Evolutionary conservation across 1,140 invertebrate genomes (phyloP).

Genomic region (Triops longicaudatus): DNA sequence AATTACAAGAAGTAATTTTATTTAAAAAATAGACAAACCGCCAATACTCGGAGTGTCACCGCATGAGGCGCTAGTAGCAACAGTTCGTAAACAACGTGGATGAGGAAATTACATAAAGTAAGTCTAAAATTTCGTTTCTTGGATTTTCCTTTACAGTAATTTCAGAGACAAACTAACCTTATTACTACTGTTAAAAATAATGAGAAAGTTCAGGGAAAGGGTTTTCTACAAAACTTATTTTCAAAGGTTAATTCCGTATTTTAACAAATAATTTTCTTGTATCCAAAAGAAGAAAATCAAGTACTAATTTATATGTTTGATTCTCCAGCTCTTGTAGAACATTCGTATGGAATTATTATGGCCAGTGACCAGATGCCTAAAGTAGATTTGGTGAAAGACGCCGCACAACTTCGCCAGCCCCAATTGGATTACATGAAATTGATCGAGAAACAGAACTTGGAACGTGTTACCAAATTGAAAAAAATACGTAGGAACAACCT

Average conservation of each 20-base stretch:
- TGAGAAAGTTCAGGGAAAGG: too few relatives aligned
- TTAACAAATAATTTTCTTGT: too few relatives aligned
- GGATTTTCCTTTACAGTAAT: too few relatives aligned
- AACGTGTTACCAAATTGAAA: slow-evolving; percentile 56
- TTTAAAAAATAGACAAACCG: too few relatives aligned
- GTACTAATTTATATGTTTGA: background rate
- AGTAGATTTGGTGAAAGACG: slow-evolving; percentile 43
- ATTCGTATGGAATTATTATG: slow-evolving; percentile 30
- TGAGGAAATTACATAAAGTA: too few relatives aligned
- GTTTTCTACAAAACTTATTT: too few relatives aligned
- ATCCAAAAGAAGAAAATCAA: background rate
- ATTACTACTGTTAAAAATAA: too few relatives aligned
- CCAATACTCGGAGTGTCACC: too few relatives aligned
- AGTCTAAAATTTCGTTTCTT: too few relatives aligned
- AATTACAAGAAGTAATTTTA: too few relatives aligned
- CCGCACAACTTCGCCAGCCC: slow-evolving; percentile 48
- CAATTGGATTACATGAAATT: slow-evolving; percentile 67
- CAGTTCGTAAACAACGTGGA: background rate
- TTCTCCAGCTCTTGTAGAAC: background rate
- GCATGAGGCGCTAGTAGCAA: background rate
- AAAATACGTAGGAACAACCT: slow-evolving; percentile 53
- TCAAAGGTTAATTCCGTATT: too few relatives aligned
- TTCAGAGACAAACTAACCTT: too few relatives aligned
- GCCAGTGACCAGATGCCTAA: slow-evolving; percentile 47
- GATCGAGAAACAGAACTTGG: slow-evolving; percentile 60